phyloP scores from a whole-genome alignment of 2,797 vertebrate genomes.

The Sebastolobus alascanus region DNA sequence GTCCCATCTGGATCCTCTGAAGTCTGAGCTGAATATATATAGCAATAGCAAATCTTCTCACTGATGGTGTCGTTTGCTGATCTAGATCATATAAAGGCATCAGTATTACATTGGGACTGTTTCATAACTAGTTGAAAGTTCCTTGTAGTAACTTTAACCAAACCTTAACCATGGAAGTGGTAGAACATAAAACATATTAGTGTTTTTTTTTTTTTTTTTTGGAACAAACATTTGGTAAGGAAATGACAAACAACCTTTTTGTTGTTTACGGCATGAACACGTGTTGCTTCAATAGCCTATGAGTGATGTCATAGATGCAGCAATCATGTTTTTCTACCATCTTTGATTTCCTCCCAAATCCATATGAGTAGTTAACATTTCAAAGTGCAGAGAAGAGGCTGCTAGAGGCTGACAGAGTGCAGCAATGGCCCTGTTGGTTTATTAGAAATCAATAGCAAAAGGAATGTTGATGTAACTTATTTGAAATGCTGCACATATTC shows the following conservation, averaged over 20 bases:
- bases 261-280: no score
- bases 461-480: background rate
- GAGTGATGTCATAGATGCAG: background rate
- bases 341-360: background rate
- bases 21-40: no score
- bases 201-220: background rate
- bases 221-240: background rate
- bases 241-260: background rate
- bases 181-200: background rate
- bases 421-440: background rate
- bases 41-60: background rate
- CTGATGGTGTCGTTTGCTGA: background rate
- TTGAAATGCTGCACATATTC: background rate
- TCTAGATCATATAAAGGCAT: background rate
- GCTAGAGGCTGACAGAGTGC: background rate
- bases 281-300: background rate
- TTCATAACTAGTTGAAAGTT: background rate
- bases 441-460: conserved; percentile 28
- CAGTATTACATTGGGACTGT: background rate
- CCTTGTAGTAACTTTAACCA: background rate
- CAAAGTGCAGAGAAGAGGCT: conserved; percentile 2
- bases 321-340: background rate
- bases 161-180: no score
- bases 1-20: no score
- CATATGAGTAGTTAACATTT: background rate